Percentiles rank a stretch among this genome's conserved stretches.
Evolutionary conservation across 2,797 vertebrate species (phyloP).

Genomic region (Acanthurus leucopareius): DNA sequence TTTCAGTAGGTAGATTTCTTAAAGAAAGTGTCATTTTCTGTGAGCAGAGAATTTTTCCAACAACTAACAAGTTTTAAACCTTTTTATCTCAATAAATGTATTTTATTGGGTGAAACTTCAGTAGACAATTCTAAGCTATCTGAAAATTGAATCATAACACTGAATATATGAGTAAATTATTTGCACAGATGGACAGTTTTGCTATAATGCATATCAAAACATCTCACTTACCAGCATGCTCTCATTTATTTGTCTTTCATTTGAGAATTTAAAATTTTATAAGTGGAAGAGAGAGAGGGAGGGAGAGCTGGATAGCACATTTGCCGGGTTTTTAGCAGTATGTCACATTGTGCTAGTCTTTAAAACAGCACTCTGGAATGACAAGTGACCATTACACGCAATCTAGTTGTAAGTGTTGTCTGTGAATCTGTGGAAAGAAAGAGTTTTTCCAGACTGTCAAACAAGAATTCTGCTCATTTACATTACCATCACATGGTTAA

Average conservation of each 20-base stretch:
- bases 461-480: too few species aligned
- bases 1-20: not conserved
- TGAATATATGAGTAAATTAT: conserved; percentile 17
- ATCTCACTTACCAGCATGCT: conserved; percentile 20
- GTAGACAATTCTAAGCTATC: not conserved
- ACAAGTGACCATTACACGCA: too few species aligned
- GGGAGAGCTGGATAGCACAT: too few species aligned
- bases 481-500: too few species aligned
- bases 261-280: not conserved
- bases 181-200: conserved; percentile 54
- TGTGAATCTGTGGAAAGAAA: too few species aligned
- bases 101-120: not conserved
- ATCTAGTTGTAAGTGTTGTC: too few species aligned
- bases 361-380: too few species aligned
- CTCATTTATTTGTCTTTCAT: conserved; percentile 13
- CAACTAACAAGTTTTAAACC: not conserved
- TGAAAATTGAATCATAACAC: not conserved
- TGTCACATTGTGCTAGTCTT: too few species aligned
- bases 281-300: too few species aligned
- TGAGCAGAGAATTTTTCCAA: not conserved
- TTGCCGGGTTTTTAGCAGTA: too few species aligned
- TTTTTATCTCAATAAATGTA: not conserved
- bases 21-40: not conserved
- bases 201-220: conserved; percentile 22
- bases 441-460: too few species aligned